Evolutionary conservation across 2,113 vertebrate genomes (phyloP).

Genomic region (Albula goreensis): DNA sequence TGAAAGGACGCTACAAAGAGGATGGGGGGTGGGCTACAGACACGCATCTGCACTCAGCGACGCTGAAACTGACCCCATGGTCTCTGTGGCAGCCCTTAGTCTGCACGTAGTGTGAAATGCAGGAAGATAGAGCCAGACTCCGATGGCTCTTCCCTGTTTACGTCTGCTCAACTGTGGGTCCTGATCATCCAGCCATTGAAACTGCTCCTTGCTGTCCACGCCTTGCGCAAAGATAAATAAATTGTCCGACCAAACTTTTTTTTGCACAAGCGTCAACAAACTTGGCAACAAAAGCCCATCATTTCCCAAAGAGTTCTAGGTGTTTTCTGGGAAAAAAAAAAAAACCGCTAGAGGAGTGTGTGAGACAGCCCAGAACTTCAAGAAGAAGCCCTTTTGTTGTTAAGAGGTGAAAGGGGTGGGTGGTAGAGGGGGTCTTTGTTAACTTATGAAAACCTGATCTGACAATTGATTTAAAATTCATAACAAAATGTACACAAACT

Average conservation of each 20-base stretch:
- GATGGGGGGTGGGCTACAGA: not conserved
- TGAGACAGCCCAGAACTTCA: not conserved
- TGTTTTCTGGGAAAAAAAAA: not conserved
- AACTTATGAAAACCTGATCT: constrained; percentile 12
- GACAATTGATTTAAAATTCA: constrained; percentile 46
- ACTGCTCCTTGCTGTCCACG: not conserved
- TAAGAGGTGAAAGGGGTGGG: not conserved
- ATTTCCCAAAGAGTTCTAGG: not conserved
- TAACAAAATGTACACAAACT: constrained; percentile 4
- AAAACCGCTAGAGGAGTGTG: not conserved
- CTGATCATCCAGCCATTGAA: not conserved
- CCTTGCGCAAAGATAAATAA: not conserved
- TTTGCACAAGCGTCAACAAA: not conserved
- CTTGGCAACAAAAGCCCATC: not conserved
- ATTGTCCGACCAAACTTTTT: not conserved
- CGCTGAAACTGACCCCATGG: not conserved
- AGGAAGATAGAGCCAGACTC: too few relatives aligned
- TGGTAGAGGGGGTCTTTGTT: not conserved
- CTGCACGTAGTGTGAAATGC: too few relatives aligned
- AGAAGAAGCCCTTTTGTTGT: not conserved
- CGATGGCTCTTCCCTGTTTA: too few relatives aligned
- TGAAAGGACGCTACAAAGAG: not conserved
- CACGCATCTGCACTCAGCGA: not conserved
- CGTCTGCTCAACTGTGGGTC: not conserved
- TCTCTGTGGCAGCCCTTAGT: not conserved